These are phyloP conservation scores for Bovichtus diacanthus DNA, from an alignment of 2,797 vertebrate species.

Conservation along the genomic window DNA sequence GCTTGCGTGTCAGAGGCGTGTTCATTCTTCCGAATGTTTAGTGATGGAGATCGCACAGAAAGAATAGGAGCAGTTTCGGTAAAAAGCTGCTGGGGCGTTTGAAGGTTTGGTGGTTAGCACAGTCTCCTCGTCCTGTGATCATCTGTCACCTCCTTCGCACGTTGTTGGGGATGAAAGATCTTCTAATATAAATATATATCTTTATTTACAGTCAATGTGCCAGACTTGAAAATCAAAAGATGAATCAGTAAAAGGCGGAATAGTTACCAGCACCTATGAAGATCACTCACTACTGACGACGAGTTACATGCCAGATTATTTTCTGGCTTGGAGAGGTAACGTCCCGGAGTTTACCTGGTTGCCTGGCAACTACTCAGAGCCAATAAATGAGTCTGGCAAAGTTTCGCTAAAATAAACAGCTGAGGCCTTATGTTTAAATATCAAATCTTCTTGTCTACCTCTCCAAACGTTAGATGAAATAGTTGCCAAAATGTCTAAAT, in stretches of 20 bases:
- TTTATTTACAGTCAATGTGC: not conserved
- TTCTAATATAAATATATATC: too few species aligned
- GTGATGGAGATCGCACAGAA: not conserved
- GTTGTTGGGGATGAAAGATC: too few species aligned
- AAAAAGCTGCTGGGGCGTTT: not conserved
- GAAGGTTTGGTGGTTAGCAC: not conserved
- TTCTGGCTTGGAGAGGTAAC: not conserved
- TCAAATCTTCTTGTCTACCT: not conserved
- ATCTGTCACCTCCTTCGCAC: too few species aligned
- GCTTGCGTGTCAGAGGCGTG: slow-evolving; percentile 23
- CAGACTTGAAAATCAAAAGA: not conserved
- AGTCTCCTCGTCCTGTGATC: too few species aligned
- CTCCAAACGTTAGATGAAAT: not conserved
- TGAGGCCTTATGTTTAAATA: not conserved
- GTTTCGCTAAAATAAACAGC: not conserved
- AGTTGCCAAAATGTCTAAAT: not conserved
- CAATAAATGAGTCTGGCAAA: not conserved
- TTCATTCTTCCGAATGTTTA: slow-evolving; percentile 1
- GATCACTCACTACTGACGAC: too few species aligned
- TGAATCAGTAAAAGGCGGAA: not conserved
- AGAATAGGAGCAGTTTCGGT: not conserved
- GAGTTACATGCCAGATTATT: not conserved
- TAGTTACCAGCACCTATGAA: not conserved
- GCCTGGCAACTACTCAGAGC: not conserved
- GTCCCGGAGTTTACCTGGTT: not conserved